These are phyloP conservation scores for Pemphredon lugubris DNA, from an alignment of 2,888 invertebrate genomes.

Conservation along the genomic window DNA sequence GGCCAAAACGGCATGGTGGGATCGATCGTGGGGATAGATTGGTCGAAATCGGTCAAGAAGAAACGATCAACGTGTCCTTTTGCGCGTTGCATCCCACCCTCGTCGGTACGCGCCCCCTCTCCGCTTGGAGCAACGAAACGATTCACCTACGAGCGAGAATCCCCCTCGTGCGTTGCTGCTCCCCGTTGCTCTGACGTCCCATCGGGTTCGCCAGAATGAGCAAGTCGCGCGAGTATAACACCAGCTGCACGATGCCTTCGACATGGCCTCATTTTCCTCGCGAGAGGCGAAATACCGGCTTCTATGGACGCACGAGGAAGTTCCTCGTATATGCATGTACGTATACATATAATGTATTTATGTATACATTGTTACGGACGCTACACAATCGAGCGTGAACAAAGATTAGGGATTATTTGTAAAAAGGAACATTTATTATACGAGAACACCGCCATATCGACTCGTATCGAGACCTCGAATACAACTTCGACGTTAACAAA, in stretches of 20 bases:
- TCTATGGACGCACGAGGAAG: not conserved
- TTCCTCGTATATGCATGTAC: too few species aligned
- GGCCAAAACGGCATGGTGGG: conserved; percentile 71
- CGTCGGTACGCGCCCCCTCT: not conserved
- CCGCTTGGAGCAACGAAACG: not conserved
- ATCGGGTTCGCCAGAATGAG: conserved; percentile 4
- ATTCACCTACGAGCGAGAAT: conserved; percentile 13
- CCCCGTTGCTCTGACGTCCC: not conserved
- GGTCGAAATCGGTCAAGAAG: conserved; percentile 51
- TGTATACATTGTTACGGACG: too few species aligned
- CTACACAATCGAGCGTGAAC: too few species aligned
- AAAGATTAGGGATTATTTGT: too few species aligned
- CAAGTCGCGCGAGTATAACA: conserved; percentile 24
- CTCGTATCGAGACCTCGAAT: too few species aligned
- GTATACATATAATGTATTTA: too few species aligned
- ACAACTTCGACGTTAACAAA: too few species aligned
- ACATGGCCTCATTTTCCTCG: conserved; percentile 51
- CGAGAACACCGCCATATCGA: too few species aligned
- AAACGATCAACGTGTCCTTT: conserved; percentile 19
- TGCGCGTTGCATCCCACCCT: conserved; percentile 24
- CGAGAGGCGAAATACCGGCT: conserved; percentile 28
- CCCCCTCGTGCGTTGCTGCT: not conserved
- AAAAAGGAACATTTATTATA: too few species aligned
- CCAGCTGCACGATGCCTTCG: conserved; percentile 31
- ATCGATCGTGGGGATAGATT: conserved; percentile 64